A percentile compares a stretch with the other conserved stretches of the same genome.
Evolutionary conservation across 2,113 vertebrate genomes (phyloP).

Genomic region (Ariopsis seemanni): DNA sequence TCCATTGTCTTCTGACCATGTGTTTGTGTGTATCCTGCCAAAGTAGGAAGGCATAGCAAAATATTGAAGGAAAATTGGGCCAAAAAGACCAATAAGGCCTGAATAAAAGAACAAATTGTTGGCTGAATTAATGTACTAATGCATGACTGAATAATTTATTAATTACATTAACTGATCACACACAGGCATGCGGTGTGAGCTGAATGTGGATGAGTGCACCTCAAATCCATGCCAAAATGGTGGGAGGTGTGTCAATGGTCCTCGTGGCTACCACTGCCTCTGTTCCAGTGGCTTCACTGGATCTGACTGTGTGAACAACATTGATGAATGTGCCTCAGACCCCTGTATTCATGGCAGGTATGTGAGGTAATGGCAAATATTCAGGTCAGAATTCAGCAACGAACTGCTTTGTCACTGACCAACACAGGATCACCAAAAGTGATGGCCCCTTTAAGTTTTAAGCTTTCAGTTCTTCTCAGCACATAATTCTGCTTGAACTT

Average conservation of each 20-base stretch:
- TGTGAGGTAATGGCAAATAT: not conserved
- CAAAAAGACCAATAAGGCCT: not conserved
- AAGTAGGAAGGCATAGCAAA: not conserved
- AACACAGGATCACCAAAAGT: not conserved
- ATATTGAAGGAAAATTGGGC: not conserved
- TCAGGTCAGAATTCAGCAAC: not conserved
- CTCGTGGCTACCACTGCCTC: constrained; percentile 72
- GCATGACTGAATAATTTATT: not conserved
- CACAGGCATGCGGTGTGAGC: constrained; percentile 73
- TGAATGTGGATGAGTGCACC: constrained; percentile 74
- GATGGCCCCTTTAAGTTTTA: not conserved
- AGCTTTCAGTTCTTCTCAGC: not conserved
- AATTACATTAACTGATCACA: constrained; percentile 8
- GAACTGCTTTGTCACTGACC: not conserved
- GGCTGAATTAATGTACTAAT: not conserved
- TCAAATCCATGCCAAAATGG: constrained; percentile 75
- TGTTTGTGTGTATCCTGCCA: not conserved
- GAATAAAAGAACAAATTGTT: not conserved
- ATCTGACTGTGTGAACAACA: constrained; percentile 73
- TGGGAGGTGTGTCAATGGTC: constrained; percentile 71
- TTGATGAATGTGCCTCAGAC: constrained; percentile 76
- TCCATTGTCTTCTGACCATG: not conserved
- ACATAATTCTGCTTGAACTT: not conserved
- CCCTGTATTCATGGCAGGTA: constrained; percentile 84
- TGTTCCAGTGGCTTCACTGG: constrained; percentile 74